Conservation (phyloP, 2,113 vertebrate genomes). For the cattle (Bos taurus) region DNA sequence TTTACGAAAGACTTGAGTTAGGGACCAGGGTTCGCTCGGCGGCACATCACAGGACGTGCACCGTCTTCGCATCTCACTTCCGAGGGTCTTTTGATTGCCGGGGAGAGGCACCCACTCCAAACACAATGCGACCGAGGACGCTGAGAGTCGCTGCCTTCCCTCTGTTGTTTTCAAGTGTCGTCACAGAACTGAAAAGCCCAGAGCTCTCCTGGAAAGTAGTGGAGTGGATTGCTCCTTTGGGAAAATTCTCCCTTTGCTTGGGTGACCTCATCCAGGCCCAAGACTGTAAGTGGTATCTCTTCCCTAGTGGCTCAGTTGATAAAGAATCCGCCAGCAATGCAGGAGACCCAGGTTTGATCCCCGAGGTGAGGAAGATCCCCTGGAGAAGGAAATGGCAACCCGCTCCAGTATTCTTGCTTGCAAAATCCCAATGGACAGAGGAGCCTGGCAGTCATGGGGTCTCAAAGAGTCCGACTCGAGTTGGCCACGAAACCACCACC, state of each 20-base stretch:
- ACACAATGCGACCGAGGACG: background rate
- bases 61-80: background rate
- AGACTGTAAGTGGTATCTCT: background rate
- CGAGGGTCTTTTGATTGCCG: background rate
- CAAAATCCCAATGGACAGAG: background rate
- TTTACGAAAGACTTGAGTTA: slow-evolving; percentile 26
- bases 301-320: background rate
- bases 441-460: background rate
- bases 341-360: background rate
- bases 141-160: background rate
- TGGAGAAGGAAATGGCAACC: background rate
- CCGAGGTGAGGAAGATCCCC: background rate
- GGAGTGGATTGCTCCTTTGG: background rate
- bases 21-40: background rate
- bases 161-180: background rate
- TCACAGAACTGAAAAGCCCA: background rate
- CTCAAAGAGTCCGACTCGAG: background rate
- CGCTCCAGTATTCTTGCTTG: background rate
- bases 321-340: background rate
- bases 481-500: background rate
- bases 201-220: background rate
- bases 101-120: background rate
- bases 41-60: background rate
- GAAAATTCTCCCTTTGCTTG: background rate
- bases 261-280: background rate